A percentile compares a stretch with the other conserved stretches of the same genome.
These are phyloP conservation scores for Sebastes matsubarae DNA, from an alignment of 2,797 vertebrate genomes.

Conservation along the genomic window DNA sequence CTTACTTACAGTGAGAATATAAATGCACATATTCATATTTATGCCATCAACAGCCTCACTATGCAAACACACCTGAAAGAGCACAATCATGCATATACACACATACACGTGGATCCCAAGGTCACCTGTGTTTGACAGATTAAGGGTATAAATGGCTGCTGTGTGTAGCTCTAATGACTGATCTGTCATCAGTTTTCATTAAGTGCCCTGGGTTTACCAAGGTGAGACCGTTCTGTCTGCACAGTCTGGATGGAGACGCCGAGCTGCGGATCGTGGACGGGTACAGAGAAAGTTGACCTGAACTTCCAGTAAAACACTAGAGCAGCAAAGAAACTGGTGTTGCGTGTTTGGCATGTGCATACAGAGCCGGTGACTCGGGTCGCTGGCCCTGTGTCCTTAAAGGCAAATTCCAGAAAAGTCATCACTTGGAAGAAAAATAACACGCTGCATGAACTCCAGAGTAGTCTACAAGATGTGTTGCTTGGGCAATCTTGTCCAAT, in stretches of 20 bases:
- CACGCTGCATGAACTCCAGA: constrained; percentile 34
- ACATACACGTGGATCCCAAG: constrained; percentile 43
- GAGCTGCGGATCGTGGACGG: background rate
- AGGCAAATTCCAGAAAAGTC: constrained; percentile 63
- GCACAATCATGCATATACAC: constrained; percentile 19
- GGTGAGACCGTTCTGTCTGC: constrained; percentile 52
- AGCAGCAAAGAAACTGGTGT: constrained; percentile 6
- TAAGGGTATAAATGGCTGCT: constrained; percentile 53
- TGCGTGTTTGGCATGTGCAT: constrained; percentile 45
- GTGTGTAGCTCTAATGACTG: constrained; percentile 59
- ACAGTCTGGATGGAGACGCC: constrained; percentile 21
- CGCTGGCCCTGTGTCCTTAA: constrained; percentile 43
- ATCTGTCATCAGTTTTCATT: constrained; percentile 77
- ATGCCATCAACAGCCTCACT: background rate
- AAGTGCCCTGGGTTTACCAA: constrained; percentile 49
- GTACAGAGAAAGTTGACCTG: constrained; percentile 18
- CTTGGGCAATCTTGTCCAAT: constrained; percentile 17
- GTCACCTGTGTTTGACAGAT: constrained; percentile 57
- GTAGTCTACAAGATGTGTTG: constrained; percentile 39
- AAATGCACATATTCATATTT: background rate
- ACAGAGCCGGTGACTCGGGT: constrained; percentile 31
- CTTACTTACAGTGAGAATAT: too few species aligned
- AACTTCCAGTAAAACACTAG: constrained; percentile 41
- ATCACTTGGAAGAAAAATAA: constrained; percentile 53
- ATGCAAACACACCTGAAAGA: constrained; percentile 35